A percentile compares a stretch with the other conserved stretches of the same genome.
Conservation (phyloP, 2,113 vertebrate species). For the Oreotragus oreotragus region DNA sequence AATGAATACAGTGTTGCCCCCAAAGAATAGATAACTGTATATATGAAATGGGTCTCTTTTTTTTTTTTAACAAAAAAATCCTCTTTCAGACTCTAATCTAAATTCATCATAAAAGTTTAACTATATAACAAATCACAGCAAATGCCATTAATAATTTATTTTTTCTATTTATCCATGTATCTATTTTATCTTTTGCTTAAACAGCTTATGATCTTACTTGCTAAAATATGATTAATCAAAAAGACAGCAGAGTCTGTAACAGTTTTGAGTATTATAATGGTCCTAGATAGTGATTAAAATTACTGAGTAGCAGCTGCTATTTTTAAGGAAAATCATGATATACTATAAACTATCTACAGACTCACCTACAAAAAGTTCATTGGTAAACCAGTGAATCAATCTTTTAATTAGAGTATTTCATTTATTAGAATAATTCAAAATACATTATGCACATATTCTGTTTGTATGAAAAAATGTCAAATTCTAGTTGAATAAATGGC, state of each 20-base stretch:
- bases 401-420: neutral
- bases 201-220: slow-evolving; percentile 20
- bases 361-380: neutral
- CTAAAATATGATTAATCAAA: slow-evolving; percentile 52
- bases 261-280: neutral
- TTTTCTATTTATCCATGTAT: slow-evolving; percentile 2
- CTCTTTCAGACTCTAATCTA: neutral
- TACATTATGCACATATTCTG: neutral
- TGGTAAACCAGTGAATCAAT: neutral
- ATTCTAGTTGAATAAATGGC: neutral
- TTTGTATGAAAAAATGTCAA: neutral
- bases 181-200: slow-evolving; percentile 21
- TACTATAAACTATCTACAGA: neutral
- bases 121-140: slow-evolving; percentile 48
- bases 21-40: neutral
- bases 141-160: slow-evolving; percentile 17
- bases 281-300: neutral
- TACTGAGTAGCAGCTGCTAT: neutral
- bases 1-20: neutral
- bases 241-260: slow-evolving; percentile 46
- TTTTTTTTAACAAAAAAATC: slow-evolving; percentile 34
- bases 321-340: neutral
- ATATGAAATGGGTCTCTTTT: neutral
- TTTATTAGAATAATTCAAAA: slow-evolving; percentile 28
- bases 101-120: slow-evolving; percentile 41